Evolutionary conservation across 1,140 invertebrate species (phyloP), one percentile per base, ranked within the genome.

Genomic region (Drosophila malerkotliana): DNA sequence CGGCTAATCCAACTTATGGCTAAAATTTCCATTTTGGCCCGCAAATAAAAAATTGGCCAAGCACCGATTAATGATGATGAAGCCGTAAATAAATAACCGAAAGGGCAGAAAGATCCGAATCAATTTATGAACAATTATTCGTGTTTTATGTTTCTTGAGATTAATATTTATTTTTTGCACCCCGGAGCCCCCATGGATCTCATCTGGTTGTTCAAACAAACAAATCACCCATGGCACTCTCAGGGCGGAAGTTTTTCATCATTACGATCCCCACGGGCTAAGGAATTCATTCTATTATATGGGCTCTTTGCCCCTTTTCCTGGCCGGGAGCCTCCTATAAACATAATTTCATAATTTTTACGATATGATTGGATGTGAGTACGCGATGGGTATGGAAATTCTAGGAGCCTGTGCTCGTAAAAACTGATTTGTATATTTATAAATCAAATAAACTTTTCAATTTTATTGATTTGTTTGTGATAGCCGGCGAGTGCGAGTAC

Each of bases 341-440:
- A 78, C 69, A 85, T 85, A 72, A 85, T 81, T 85, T 78, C 58
- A 78, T 85, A 74, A 78, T 78, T 81, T 85, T 80, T 81, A 81
- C 68, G 82, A 85, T 79, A 80, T 74, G 60, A 66, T 68, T 77
- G 59, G 52, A 3, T 48, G 54, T 48, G 54, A 41, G 39, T 41
- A 15, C 39, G 5, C 39, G 8, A 15, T 5, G 6, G 6, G 45
- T 61, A 41, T 63, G 72, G 63, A 52, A 52, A 57, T 76, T 72
- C 61, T 54, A 39, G 60, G 37, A 58, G 61, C 18, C 45, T 32
- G 26, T 51, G 66, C 58, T 63, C 69, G 68, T 82, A 69, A 82
- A 87, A 87, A 69, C 61, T 82, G 74, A 88, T 85, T 85, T 87
- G 83, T 87, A 82, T 87, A 82, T 87, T 87, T 87, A 82, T 88